Conservation (phyloP, 2,113 vertebrate genomes). For the Laticauda laticaudata region DNA sequence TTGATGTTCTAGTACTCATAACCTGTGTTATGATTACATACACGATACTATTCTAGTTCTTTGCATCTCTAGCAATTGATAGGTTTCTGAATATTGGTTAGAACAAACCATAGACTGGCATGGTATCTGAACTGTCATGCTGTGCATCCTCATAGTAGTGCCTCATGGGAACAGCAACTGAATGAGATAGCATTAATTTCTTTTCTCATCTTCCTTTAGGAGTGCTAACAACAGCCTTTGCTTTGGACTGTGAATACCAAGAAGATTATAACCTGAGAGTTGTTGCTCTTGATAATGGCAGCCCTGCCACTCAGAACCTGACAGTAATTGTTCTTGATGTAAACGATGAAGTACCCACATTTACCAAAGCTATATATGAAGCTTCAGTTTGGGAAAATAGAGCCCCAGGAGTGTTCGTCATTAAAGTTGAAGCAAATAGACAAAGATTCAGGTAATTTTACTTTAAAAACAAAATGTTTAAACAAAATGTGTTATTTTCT, state of each 20-base stretch:
- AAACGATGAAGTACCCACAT: conserved; percentile 81
- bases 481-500: too few relatives aligned
- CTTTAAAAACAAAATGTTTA: background rate
- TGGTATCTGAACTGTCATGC: too few relatives aligned
- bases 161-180: background rate
- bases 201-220: conserved; percentile 68
- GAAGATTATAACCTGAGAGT: conserved; percentile 74
- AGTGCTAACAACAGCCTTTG: conserved; percentile 71
- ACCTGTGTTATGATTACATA: background rate
- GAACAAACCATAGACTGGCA: background rate
- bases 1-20: background rate
- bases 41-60: background rate
- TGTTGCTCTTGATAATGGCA: conserved; percentile 76
- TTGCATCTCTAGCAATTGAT: background rate
- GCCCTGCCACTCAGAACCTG: conserved; percentile 80
- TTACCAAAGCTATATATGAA: conserved; percentile 75
- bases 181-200: background rate
- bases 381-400: conserved; percentile 80
- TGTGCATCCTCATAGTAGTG: background rate
- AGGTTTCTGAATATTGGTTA: background rate
- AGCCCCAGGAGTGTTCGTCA: conserved; percentile 74
- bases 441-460: conserved; percentile 81
- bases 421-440: conserved; percentile 80
- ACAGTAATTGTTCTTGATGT: conserved; percentile 81
- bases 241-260: conserved; percentile 80